Percentiles rank a stretch among this genome's conserved stretches.
phyloP scores from a whole-genome alignment of 2,888 invertebrate species.

The Nebria salina region DNA sequence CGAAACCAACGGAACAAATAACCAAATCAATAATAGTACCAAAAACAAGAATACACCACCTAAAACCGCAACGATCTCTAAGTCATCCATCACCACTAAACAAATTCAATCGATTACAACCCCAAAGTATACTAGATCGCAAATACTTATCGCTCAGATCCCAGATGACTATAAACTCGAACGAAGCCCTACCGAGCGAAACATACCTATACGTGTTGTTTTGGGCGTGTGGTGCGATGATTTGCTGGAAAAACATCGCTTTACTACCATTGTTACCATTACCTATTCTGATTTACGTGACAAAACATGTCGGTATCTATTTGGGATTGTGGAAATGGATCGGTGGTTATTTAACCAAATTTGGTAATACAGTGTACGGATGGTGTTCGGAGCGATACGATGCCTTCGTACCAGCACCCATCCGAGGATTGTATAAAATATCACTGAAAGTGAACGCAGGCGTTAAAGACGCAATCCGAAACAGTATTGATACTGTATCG shows the following conservation, averaged over 20 bases:
- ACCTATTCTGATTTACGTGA: constrained; percentile 76
- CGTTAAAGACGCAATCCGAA: constrained; percentile 72
- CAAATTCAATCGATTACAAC: constrained; percentile 27
- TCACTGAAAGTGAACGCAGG: constrained; percentile 71
- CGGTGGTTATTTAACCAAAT: constrained; percentile 55
- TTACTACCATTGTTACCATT: constrained; percentile 79
- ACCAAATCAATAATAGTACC: constrained; percentile 11
- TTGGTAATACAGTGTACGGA: constrained; percentile 56
- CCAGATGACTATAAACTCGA: constrained; percentile 55
- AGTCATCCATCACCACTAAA: constrained; percentile 40
- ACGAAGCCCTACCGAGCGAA: constrained; percentile 68
- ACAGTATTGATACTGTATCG: constrained; percentile 86
- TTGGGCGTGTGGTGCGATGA: constrained; percentile 84
- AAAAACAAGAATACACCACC: constrained; percentile 18
- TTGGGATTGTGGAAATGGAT: constrained; percentile 67
- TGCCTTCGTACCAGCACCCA: constrained; percentile 78
- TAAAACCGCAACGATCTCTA: constrained; percentile 39
- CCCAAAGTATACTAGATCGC: constrained; percentile 28
- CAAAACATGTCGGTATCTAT: constrained; percentile 67
- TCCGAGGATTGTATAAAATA: constrained; percentile 80
- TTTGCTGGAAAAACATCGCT: constrained; percentile 89
- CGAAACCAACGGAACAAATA: constrained; percentile 25
- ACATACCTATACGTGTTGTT: constrained; percentile 80
- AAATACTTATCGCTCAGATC: constrained; percentile 29
- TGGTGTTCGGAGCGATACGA: constrained; percentile 76